These are phyloP conservation scores for Chiroxiphia lanceolata DNA, from an alignment of 2,797 vertebrate species.

Conservation along the genomic window DNA sequence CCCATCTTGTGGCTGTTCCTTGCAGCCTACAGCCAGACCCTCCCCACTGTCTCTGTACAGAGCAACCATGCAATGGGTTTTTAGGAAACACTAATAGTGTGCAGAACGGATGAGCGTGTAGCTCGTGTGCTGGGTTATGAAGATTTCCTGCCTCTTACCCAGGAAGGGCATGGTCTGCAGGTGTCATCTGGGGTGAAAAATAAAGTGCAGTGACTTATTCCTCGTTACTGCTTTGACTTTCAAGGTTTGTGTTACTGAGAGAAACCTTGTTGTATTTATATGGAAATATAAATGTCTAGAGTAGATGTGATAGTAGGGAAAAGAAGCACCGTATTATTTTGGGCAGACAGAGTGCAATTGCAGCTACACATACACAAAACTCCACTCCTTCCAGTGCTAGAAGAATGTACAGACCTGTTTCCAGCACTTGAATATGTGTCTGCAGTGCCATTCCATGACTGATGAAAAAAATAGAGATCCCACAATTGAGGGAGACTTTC, in stretches of 20 bases:
- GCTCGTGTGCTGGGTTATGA: neutral
- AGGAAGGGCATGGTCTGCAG: conserved; percentile 60
- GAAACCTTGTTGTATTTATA: neutral
- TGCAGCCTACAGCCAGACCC: neutral
- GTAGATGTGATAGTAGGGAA: neutral
- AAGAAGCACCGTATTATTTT: neutral
- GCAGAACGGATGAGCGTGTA: neutral
- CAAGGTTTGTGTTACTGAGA: neutral
- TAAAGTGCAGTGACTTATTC: neutral
- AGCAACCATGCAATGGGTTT: neutral
- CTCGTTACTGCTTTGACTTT: neutral
- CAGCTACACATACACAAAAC: neutral
- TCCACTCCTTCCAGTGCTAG: neutral
- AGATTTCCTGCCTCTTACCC: conserved; percentile 46
- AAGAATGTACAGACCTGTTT: neutral
- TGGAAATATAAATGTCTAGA: neutral
- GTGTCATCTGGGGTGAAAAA: conserved; percentile 29
- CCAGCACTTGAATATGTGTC: neutral
- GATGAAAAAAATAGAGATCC: neutral
- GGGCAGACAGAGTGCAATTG: neutral
- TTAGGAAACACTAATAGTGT: neutral
- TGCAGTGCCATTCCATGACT: neutral
- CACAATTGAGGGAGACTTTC: neutral
- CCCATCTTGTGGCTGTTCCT: neutral
- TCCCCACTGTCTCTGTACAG: rapidly evolving